Evolutionary conservation across 2,113 vertebrate genomes (phyloP).

Genomic region (Taurulus bubalis): DNA sequence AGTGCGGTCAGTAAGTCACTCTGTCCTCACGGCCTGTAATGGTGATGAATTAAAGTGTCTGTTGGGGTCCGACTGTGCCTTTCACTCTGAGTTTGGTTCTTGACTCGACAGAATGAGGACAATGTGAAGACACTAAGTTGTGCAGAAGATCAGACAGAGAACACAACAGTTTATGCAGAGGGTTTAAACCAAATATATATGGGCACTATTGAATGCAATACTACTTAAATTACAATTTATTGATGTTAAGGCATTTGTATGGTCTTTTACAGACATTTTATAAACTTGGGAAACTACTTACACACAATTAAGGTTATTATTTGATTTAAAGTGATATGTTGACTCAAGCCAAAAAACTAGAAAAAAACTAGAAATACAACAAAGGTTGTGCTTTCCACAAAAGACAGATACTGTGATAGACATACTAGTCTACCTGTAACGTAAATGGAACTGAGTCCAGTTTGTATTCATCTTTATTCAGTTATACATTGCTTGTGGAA

Average conservation of each 20-base stretch:
- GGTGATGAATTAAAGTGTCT: not conserved
- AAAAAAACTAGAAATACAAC: not conserved
- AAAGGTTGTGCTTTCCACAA: not conserved
- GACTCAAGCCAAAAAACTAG: not conserved
- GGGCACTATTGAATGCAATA: not conserved
- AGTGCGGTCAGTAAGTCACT: slow-evolving; percentile 34
- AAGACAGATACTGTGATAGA: not conserved
- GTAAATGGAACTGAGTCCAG: not conserved
- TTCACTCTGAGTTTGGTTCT: slow-evolving; percentile 2
- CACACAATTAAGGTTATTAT: not conserved
- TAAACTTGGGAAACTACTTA: not conserved
- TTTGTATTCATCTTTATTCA: not conserved
- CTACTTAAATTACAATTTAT: slow-evolving; percentile 18
- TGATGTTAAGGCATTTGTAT: slow-evolving; percentile 20
- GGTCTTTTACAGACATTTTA: slow-evolving; percentile 4
- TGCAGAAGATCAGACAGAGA: slow-evolving; percentile 28
- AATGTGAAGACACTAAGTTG: not conserved
- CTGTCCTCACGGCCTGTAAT: slow-evolving; percentile 27
- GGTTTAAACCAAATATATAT: not conserved
- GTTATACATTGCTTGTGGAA: not conserved
- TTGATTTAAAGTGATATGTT: not conserved
- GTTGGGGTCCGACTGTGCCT: not conserved
- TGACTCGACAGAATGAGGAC: slow-evolving; percentile 15
- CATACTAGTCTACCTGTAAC: not conserved
- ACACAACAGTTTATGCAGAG: not conserved